Base-by-base conservation (phyloP, 2,888 invertebrate genomes). In the Scaptomyza polygonia region DNA sequence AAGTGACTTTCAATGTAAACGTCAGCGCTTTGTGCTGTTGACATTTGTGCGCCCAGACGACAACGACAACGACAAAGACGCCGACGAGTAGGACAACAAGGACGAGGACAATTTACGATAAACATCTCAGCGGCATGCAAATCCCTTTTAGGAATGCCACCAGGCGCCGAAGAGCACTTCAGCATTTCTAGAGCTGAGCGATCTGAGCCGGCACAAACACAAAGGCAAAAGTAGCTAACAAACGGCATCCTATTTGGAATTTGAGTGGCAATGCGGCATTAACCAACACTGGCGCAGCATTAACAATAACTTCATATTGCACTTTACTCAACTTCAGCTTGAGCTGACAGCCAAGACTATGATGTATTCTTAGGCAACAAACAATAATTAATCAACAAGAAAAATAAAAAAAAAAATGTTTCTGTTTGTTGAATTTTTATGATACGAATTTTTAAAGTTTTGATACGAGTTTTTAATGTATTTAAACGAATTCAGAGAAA, bases 91-190 rank as follows among this genome's bases (percentile, higher is more conserved):
- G 51, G 47, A 59, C 53, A 62, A 64, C 88, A 77, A 51, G 51
- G 49, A 59, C 53, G 65, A 62, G 86, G 75, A 86, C 86, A 83
- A 84, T 84, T 88, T 84, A 67, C 84, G 84, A 88, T 86, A 88
- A 88, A 86, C 87, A 84, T 84, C 88, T 88, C 84, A 80, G 85
- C 81, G 88, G 84, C 85, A 84, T 86, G 88, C 84, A 88, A 88
- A 88, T 86, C 84, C 84, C 77, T 88, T 81, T 85, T 85, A 85
- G 75, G 68, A 78, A 78, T 64, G 71, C 79, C 76, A 76, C 45
- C 79, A 79, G 64, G 86, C 86, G 61, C 77, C 68, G 77, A 63
- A 79, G 86, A 67, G 80, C 80, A 70, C 80, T 86, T 67, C 67
- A 70, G 51, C 69, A 34, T 29, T 56, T 54, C 30, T 34, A 76